Evolutionary conservation across 2,113 vertebrate species (phyloP), one percentile per base, ranked within the genome.

Genomic region (Falcunculus frontatus): DNA sequence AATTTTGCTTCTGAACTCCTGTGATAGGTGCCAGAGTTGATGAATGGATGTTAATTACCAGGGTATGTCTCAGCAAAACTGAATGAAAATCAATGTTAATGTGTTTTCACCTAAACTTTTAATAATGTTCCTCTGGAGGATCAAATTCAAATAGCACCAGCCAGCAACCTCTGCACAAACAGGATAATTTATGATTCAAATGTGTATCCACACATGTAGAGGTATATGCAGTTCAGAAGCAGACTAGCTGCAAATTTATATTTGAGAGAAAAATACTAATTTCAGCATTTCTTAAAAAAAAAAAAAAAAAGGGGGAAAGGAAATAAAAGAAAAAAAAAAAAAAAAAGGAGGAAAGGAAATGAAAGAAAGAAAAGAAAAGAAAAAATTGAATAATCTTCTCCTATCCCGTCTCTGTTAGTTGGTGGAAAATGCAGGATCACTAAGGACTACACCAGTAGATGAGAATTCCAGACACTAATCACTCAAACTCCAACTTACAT

Each of bases 61-160:
- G 20, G 52, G 27, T 84, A 55, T 70, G 32, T 39, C 86, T 95
- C 90, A 93, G 86, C 44, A 91, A 88, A 94, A 83, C 27, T 50
- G 47, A 73, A 41, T 59, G 60, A 85, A 95, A 96, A 92, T 59
- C 80, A 80, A 72, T 78, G 55, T 82, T 93, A 92, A 72, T 94
- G 53, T 72, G 42, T 82, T 62, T 96, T 90, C 72, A 87, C 29
- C 47, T 95, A 93, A 82, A 87, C 79, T 96, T 96, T 75, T 86
- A 88, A 78, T 89, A 84, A 83, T 90, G 49, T 80, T 81, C 67
- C 50, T 81, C 76, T 10, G 7, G 37, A 78, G 67, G 46, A 82
- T 87, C 74, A 96, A 89, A 91, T 86, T 89, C 89, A 95, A 82
- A 93, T 64, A 6, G 4, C 74, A 87, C 52, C 44, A 76, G 41